A percentile compares a stretch with the other conserved stretches of the same genome.
Conservation (phyloP, 1,140 invertebrate species). For the Lepidostoma basale region DNA sequence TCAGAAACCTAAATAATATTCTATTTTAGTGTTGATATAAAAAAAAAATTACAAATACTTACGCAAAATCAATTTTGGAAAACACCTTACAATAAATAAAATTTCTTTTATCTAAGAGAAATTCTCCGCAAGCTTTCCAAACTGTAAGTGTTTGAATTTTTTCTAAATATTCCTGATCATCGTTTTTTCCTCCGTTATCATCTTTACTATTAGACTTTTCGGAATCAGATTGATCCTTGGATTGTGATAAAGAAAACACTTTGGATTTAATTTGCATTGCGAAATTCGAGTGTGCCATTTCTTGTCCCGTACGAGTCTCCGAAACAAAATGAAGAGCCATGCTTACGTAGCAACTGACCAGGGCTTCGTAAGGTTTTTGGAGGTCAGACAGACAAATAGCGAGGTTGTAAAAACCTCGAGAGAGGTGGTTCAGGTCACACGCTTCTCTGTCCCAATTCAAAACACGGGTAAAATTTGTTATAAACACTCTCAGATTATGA, state of each 20-base stretch:
- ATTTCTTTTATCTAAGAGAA: conserved; percentile 14
- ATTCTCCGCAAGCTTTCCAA: conserved; percentile 22
- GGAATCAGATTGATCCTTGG: background rate
- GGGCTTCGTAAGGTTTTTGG: conserved; percentile 15
- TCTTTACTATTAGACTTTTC: conserved; percentile 3
- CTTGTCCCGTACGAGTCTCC: background rate
- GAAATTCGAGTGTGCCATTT: conserved; percentile 15
- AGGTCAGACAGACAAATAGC: conserved; percentile 37
- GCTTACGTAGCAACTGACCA: conserved; percentile 36
- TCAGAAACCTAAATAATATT: background rate
- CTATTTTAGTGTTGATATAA: background rate
- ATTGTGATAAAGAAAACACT: conserved; percentile 6
- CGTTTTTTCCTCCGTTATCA: background rate
- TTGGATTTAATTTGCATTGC: conserved; percentile 36
- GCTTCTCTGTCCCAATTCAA: conserved; percentile 11
- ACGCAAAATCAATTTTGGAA: conserved; percentile 35
- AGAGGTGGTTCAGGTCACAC: conserved; percentile 23
- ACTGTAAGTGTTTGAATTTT: conserved; percentile 26
- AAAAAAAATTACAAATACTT: background rate
- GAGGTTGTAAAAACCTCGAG: conserved; percentile 38
- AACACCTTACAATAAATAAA: conserved; percentile 18
- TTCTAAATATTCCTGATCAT: background rate
- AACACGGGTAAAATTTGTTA: conserved; percentile 3
- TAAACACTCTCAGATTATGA: conserved; percentile 20
- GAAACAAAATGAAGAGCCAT: conserved; percentile 22